Evolutionary conservation across 2,797 vertebrate species (phyloP).

Genomic region (Buceros bicornis): DNA sequence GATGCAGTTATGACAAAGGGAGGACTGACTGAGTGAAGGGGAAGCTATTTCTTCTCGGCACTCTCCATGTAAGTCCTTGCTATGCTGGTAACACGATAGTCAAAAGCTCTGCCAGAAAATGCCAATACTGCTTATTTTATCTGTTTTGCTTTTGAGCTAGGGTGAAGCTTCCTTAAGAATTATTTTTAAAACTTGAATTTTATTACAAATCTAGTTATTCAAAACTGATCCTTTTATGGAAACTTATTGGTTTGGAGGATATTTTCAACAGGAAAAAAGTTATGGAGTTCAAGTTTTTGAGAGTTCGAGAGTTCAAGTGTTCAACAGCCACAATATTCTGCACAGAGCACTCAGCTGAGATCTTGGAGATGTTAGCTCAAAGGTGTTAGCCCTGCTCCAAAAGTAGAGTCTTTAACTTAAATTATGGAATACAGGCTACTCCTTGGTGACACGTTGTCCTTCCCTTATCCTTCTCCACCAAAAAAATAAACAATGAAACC

Average conservation of each 20-base stretch:
- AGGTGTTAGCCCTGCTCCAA: background rate
- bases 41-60: background rate
- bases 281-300: background rate
- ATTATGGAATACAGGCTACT: background rate
- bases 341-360: background rate
- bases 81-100: background rate
- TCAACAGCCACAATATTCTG: background rate
- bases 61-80: background rate
- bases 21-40: background rate
- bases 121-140: background rate
- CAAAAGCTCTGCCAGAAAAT: background rate
- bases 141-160: background rate
- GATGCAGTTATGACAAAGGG: background rate
- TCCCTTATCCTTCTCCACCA: background rate
- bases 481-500: background rate
- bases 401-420: background rate
- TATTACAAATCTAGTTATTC: background rate
- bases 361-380: background rate
- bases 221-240: background rate
- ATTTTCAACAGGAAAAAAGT: background rate
- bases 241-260: background rate
- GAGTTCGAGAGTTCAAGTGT: background rate
- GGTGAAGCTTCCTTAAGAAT: background rate
- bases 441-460: background rate
- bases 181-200: background rate